Base-by-base conservation (phyloP, 1,140 invertebrate genomes). In the Pseudomyrmex sp. region DNA sequence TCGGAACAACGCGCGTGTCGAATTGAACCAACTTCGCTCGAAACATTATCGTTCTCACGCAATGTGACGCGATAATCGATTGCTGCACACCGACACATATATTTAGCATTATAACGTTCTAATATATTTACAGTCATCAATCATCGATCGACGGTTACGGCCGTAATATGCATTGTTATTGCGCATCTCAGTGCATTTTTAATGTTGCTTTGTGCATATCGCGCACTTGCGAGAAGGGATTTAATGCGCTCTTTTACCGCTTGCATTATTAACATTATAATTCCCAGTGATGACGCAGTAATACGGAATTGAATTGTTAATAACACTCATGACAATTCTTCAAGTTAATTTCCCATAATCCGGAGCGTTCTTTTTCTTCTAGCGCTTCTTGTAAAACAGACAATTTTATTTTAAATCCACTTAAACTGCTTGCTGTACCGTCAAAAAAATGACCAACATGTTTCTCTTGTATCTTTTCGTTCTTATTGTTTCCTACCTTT, bases 1-100 rank as follows among this genome's bases (percentile, higher is more conserved):
- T 61, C 56, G 54, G n/a, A 72, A 35, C n/a, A 66, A 80, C 44
- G 44, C 76, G 35, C 35, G 35, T 35, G 66, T n/a, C 46, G 66
- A 72, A 80, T 80, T 72, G 76, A 70, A 72, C 76, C 61, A 80
- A 80, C 76, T 80, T 72, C n/a, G 66, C 61, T 61, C 20, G 56
- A 18, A 44, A 20, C 76, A 80, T 80, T 80, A 80, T 72, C 66
- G 56, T 72, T 65, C 69, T 70, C 54, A 59, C 23, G 46, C 46
- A 70, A 70, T 23, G n/a, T 80, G 75, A 80, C 56, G 23, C 15
- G 56, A 80, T 35, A 80, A 80, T 80, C 66, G 46, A 80, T 50
- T 8, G 44, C 56, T 48, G 35, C 18, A 26, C 50, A 26, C 35
- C 12, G 10, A 61, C 8, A 61, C 15, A 50, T 20, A 80, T 70